phyloP scores from a whole-genome alignment of 2,113 vertebrate species.

The Psophia crepitans region DNA sequence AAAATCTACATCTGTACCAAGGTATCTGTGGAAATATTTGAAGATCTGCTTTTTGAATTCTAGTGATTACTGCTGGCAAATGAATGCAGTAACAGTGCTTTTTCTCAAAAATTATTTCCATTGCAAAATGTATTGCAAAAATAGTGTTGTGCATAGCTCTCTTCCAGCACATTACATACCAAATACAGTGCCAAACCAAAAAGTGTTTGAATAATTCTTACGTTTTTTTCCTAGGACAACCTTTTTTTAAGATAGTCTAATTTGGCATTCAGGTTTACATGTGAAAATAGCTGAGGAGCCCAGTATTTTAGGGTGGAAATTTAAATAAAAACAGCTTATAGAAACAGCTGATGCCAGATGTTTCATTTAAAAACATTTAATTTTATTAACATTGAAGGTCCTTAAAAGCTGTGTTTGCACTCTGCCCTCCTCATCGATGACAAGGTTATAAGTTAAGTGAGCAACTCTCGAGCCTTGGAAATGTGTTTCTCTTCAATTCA shows the following conservation, averaged over 20 bases:
- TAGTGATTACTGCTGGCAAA: not conserved
- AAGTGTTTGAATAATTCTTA: not conserved
- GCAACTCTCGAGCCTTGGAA: not conserved
- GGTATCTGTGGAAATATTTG: not conserved
- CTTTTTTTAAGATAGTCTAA: not conserved
- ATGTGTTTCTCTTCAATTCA: not conserved
- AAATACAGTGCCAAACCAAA: not conserved
- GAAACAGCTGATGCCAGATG: slow-evolving; percentile 11
- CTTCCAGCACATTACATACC: not conserved
- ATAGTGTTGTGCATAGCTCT: not conserved
- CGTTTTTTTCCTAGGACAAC: not conserved
- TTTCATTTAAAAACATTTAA: slow-evolving; percentile 5
- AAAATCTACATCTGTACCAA: not conserved
- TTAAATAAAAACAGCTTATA: not conserved
- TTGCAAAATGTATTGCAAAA: not conserved
- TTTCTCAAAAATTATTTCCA: not conserved
- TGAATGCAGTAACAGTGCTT: not conserved
- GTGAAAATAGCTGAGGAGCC: not conserved
- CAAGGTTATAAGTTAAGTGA: not conserved
- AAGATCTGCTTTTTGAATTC: not conserved
- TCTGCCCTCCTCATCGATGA: not conserved
- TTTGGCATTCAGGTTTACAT: not conserved
- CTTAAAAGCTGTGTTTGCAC: not conserved
- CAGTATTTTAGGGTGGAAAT: not conserved
- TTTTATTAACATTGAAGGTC: not conserved